phyloP scores from a whole-genome alignment of 1,140 invertebrate genomes.

The Drosophila ohnishii region DNA sequence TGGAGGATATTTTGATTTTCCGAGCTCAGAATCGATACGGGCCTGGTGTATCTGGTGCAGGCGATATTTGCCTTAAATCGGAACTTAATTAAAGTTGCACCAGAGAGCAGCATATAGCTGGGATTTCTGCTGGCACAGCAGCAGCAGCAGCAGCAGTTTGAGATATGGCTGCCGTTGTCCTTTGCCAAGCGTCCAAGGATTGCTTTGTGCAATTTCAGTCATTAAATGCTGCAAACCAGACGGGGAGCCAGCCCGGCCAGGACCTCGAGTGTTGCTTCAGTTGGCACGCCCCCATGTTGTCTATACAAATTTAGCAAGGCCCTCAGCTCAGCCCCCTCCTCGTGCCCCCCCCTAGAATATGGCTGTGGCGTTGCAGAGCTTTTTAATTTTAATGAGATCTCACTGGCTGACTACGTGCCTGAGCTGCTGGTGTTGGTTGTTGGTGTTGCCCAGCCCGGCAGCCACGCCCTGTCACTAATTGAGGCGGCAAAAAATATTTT shows the following conservation, averaged over 20 bases:
- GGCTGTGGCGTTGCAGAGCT: constrained; percentile 55
- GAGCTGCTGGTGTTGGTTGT: constrained; percentile 22
- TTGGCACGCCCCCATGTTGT: constrained; percentile 52
- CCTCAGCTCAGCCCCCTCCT: constrained; percentile 8
- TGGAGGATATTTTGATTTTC: constrained; percentile 22
- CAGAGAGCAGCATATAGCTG: neutral
- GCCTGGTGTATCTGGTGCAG: neutral
- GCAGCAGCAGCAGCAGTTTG: constrained; percentile 18
- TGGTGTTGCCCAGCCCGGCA: constrained; percentile 28
- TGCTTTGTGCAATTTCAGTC: constrained; percentile 66
- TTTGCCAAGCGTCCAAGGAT: constrained; percentile 34
- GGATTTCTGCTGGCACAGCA: constrained; percentile 19
- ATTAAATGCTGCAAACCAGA: constrained; percentile 64
- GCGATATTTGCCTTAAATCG: constrained; percentile 41
- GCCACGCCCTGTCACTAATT: constrained; percentile 74
- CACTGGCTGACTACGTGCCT: constrained; percentile 70
- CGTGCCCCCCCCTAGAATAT: neutral
- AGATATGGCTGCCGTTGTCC: constrained; percentile 40
- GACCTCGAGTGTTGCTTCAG: constrained; percentile 63
- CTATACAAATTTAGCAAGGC: constrained; percentile 44
- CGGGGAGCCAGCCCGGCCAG: constrained; percentile 11
- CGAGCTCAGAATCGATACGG: constrained; percentile 10
- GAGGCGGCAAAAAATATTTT: constrained; percentile 74
- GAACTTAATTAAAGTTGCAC: constrained; percentile 73
- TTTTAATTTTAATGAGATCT: constrained; percentile 81